These are phyloP conservation scores for Aeoliscus strigatus DNA, from an alignment of 2,797 vertebrate genomes.

Conservation along the genomic window DNA sequence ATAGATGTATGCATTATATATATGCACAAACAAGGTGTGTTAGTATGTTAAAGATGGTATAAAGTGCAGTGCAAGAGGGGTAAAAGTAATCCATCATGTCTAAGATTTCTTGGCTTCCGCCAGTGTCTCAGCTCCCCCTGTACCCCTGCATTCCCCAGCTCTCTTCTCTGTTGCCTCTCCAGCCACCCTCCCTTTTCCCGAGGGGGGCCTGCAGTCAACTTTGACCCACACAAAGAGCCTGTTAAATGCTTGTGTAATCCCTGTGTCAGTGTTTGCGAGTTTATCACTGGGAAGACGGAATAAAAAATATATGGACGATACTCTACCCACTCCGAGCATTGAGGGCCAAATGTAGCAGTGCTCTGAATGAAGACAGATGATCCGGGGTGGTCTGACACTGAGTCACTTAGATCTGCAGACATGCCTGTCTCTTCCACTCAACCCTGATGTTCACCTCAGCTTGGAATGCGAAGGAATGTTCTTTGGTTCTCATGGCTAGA, in stretches of 20 bases:
- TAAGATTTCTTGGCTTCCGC: constrained; percentile 39
- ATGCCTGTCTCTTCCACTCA: constrained; percentile 54
- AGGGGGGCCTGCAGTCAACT: constrained; percentile 69
- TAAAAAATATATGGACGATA: constrained; percentile 6
- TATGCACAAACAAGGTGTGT: too few relatives aligned
- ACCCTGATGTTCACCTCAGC: constrained; percentile 50
- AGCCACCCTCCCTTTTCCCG: constrained; percentile 35
- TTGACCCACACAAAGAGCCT: constrained; percentile 74
- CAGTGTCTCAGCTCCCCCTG: constrained; percentile 21
- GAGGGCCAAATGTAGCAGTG: constrained; percentile 7
- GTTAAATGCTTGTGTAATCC: constrained; percentile 78
- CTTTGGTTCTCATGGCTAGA: constrained; percentile 33
- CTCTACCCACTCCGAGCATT: constrained; percentile 1
- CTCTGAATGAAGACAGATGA: constrained; percentile 59
- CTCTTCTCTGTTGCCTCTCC: constrained; percentile 27
- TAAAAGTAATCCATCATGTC: constrained; percentile 22
- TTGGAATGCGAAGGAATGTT: constrained; percentile 58
- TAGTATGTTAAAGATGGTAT: background rate
- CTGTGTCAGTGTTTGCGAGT: constrained; percentile 45
- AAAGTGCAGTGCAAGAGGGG: constrained; percentile 7
- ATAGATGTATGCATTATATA: too few relatives aligned
- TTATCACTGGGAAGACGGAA: constrained; percentile 28
- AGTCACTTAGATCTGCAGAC: constrained; percentile 59
- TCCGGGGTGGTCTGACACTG: constrained; percentile 42
- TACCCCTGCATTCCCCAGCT: constrained; percentile 45